These are phyloP conservation scores for Tupaia tana DNA, from an alignment of 2,113 vertebrate species.

Conservation along the genomic window DNA sequence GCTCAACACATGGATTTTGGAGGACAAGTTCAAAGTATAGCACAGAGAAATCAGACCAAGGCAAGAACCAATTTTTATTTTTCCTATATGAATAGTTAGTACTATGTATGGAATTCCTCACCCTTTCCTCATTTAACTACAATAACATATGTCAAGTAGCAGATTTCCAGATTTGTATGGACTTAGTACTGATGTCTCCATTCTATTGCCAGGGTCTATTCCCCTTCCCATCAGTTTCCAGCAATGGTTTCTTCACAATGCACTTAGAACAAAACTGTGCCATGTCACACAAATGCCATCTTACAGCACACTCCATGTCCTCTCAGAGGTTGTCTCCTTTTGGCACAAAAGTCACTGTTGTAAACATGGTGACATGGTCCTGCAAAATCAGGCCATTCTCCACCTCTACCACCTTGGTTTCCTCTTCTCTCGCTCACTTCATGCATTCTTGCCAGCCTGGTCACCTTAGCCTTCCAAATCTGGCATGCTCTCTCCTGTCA, in stretches of 20 bases:
- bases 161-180: background rate
- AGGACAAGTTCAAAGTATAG: no score
- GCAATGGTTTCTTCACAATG: background rate
- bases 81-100: background rate
- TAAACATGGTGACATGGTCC: background rate
- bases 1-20: no score
- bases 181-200: background rate
- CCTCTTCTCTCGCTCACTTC: background rate
- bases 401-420: accelerated
- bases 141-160: background rate
- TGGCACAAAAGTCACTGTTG: no score
- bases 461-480: no score
- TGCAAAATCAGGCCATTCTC: background rate
- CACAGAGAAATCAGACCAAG: background rate
- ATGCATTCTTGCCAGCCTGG: background rate
- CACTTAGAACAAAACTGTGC: no score
- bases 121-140: background rate
- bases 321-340: background rate
- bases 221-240: accelerated
- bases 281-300: accelerated
- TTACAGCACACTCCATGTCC: background rate
- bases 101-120: background rate
- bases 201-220: no score
- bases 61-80: background rate
- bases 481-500: no score